Base-by-base conservation (phyloP, 2,797 vertebrate genomes). In the Artibeus lituratus region DNA sequence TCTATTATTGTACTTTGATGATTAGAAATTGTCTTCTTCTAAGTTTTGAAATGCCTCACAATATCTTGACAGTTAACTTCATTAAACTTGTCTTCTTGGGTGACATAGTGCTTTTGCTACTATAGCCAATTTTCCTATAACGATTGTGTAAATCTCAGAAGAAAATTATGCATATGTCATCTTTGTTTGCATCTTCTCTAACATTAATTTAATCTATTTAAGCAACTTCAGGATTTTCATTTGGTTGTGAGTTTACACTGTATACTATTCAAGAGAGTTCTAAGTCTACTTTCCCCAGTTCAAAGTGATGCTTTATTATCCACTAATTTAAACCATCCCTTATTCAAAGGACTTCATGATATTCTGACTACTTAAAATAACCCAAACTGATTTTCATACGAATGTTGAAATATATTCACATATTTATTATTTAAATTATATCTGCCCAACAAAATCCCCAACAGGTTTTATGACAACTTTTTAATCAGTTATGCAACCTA, bases 61-160 rank as follows among this genome's bases (percentile, higher is more conserved):
- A 8, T 77, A 59, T 87, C 55, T 84, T 94, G 72, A 90, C n/a
- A 91, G 16, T 90, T 55, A 91, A 87, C 10, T 90, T 95, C 57
- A 82, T 81, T 90, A 78, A 16, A 85, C 24, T 85, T 87, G 15
- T 92, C 35, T 81, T 94, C 21, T 89, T 87, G 77, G 29, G 65
- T 74, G n/a, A 53, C 18, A 80, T 26, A 88, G 49, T 70, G 29
- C 32, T n/a, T 82, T 94, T 92, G 76, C 80, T 96, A 37, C 81
- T 78, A 92, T 67, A 90, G 83, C 72, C 32, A 65, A 59, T 77
- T 83, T 88, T 12, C 10, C 53, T 91, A 19, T 69, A 95, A 59
- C 39, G 32, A 72, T 44, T 86, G 2, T 94, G 7, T 92, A 44
- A 26, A 39, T 91, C 29, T 72, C 55, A 72, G 44, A 78, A 85